phyloP scores from a whole-genome alignment of 2,797 vertebrate species.

The Euthynnus affinis region DNA sequence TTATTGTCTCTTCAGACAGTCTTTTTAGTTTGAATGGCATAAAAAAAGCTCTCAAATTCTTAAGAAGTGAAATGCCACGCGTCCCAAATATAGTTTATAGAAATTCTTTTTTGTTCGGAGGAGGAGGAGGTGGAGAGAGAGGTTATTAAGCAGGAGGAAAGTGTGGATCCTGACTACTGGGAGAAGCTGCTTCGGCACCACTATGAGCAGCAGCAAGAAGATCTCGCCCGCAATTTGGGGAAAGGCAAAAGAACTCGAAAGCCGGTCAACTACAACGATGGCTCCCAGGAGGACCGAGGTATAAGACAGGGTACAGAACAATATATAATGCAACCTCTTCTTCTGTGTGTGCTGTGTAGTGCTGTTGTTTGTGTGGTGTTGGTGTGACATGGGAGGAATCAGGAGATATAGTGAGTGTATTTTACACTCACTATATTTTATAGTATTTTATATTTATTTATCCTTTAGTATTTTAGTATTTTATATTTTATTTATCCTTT shows the following conservation, averaged over 20 bases:
- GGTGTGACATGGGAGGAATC: constrained; percentile 3
- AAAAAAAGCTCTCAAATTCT: background rate
- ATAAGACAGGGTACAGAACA: constrained; percentile 90
- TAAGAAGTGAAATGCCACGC: background rate
- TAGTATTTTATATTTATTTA: no score
- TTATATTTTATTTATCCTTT: no score
- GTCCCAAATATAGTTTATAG: background rate
- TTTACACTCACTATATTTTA: no score
- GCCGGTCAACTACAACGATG: constrained; percentile 99
- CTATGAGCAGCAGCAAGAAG: constrained; percentile 99
- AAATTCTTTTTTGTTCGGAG: constrained; percentile 61
- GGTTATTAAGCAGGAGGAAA: constrained; percentile 99
- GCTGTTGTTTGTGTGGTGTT: constrained; percentile 56
- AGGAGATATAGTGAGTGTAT: background rate
- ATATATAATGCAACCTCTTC: constrained; percentile 76
- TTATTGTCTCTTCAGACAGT: background rate
- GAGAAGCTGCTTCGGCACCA: constrained; percentile 98
- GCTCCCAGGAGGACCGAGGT: constrained; percentile 99
- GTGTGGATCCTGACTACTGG: constrained; percentile 98
- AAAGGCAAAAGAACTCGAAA: constrained; percentile 99
- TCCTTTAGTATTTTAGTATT: no score
- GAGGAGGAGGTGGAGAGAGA: constrained; percentile 98
- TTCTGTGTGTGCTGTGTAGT: constrained; percentile 68
- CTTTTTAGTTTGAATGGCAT: background rate
- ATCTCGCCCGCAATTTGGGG: constrained; percentile 96